phyloP scores from a whole-genome alignment of 1,140 invertebrate species.

The Drosophila nigrodunni region DNA sequence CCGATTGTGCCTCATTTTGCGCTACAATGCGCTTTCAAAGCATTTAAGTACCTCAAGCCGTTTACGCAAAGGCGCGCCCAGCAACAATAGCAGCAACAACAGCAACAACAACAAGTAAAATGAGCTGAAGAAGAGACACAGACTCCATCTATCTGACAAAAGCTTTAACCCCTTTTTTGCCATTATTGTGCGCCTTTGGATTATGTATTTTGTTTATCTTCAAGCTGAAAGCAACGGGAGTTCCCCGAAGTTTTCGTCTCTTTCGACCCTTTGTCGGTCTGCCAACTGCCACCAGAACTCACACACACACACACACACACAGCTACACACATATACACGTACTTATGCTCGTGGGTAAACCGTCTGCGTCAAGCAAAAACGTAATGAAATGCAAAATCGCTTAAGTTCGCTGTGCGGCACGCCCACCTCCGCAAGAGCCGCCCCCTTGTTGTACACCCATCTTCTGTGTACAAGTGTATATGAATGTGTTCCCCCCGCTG shows the following conservation, averaged over 20 bases:
- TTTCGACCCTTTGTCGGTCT: conserved; percentile 25
- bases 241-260: conserved; percentile 39
- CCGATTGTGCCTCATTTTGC: conserved; percentile 70
- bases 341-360: conserved; percentile 4
- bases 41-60: conserved; percentile 80
- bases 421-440: conserved; percentile 26
- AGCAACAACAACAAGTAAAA: conserved; percentile 49
- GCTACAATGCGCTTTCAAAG: conserved; percentile 79
- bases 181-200: conserved; percentile 68
- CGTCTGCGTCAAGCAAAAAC: conserved; percentile 54
- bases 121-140: conserved; percentile 43
- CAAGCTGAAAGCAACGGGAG: conserved; percentile 50
- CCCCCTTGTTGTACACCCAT: conserved; percentile 20
- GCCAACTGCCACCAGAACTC: conserved; percentile 26
- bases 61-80: conserved; percentile 40
- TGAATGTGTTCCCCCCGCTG: not conserved
- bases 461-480: conserved; percentile 1
- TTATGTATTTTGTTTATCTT: conserved; percentile 83
- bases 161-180: conserved; percentile 71
- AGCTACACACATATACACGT: not conserved
- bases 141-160: conserved; percentile 54
- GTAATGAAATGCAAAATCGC: conserved; percentile 83
- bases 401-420: conserved; percentile 68
- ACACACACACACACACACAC: conserved; percentile 11
- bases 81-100: conserved; percentile 25